phyloP scores from a whole-genome alignment of 2,797 vertebrate genomes.

The Scleropages formosus region DNA sequence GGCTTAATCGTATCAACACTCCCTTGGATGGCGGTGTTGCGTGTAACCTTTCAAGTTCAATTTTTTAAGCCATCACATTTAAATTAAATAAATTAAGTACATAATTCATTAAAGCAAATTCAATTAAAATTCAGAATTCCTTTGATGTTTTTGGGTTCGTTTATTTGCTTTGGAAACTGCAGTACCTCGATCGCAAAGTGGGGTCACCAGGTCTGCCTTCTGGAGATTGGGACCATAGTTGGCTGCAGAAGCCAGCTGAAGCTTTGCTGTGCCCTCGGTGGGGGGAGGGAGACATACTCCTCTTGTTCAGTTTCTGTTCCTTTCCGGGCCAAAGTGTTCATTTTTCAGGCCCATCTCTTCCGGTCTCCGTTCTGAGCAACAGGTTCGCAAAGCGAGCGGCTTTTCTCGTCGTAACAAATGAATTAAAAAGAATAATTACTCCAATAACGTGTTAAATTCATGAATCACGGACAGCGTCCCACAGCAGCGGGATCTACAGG shows the following conservation, averaged over 20 bases:
- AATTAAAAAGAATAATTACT: slow-evolving; percentile 77
- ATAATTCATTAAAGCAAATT: slow-evolving; percentile 60
- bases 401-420: slow-evolving; percentile 49
- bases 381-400: neutral
- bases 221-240: slow-evolving; percentile 51
- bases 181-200: slow-evolving; percentile 30
- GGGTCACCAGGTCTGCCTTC: slow-evolving; percentile 50
- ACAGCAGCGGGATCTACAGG: neutral
- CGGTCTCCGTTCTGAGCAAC: neutral
- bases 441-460: slow-evolving; percentile 76
- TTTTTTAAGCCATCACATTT: slow-evolving; percentile 53
- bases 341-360: neutral
- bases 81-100: slow-evolving; percentile 63
- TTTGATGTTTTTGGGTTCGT: slow-evolving; percentile 54
- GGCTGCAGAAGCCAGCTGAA: slow-evolving; percentile 51
- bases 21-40: slow-evolving; percentile 50
- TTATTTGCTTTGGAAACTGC: slow-evolving; percentile 50
- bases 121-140: slow-evolving; percentile 58
- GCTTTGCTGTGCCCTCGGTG: slow-evolving; percentile 31
- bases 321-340: slow-evolving; percentile 28
- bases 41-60: slow-evolving; percentile 57
- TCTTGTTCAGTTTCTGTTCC: slow-evolving; percentile 34
- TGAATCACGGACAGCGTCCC: slow-evolving; percentile 53
- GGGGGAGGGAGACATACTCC: slow-evolving; percentile 15
- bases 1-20: slow-evolving; percentile 45